Conservation (phyloP, 2,797 vertebrate species). For the Odontamblyopus lacepedii region DNA sequence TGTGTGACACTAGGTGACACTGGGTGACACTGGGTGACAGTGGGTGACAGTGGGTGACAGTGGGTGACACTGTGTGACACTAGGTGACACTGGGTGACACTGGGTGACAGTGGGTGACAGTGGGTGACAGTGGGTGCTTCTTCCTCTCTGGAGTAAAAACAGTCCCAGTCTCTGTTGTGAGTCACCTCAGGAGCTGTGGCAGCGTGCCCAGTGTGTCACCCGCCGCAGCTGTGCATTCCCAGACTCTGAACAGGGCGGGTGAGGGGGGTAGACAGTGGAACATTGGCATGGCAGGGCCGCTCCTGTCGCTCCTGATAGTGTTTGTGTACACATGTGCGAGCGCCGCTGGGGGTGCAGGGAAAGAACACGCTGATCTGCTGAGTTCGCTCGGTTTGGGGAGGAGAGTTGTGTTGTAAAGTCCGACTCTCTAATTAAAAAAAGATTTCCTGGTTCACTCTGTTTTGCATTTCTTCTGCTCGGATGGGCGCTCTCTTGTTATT, state of each 20-base stretch:
- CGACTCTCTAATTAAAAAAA: slow-evolving; percentile 21
- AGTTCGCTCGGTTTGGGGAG: too few species aligned
- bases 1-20: too few species aligned
- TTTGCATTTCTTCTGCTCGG: too few species aligned
- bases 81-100: too few species aligned
- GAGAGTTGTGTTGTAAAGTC: slow-evolving; percentile 35
- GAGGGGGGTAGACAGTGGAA: slow-evolving; percentile 51
- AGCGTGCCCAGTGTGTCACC: slow-evolving; percentile 67
- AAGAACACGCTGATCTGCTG: slow-evolving; percentile 37
- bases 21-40: too few species aligned
- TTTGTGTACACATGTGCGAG: slow-evolving; percentile 33
- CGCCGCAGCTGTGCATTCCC: slow-evolving; percentile 67
- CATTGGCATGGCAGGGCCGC: slow-evolving; percentile 48
- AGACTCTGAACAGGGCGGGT: slow-evolving; percentile 64
- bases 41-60: too few species aligned
- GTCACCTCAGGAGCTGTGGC: slow-evolving; percentile 67
- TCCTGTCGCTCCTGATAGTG: slow-evolving; percentile 45
- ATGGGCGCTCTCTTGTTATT: too few species aligned
- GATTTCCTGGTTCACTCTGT: too few species aligned
- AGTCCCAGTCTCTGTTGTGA: slow-evolving; percentile 45
- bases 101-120: too few species aligned
- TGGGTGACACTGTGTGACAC: too few species aligned
- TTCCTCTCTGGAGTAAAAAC: slow-evolving; percentile 55
- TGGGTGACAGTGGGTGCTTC: slow-evolving; percentile 8
- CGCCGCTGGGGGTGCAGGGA: slow-evolving; percentile 57